Conservation (phyloP, 2,888 invertebrate species). For the Pollenia angustigena region DNA sequence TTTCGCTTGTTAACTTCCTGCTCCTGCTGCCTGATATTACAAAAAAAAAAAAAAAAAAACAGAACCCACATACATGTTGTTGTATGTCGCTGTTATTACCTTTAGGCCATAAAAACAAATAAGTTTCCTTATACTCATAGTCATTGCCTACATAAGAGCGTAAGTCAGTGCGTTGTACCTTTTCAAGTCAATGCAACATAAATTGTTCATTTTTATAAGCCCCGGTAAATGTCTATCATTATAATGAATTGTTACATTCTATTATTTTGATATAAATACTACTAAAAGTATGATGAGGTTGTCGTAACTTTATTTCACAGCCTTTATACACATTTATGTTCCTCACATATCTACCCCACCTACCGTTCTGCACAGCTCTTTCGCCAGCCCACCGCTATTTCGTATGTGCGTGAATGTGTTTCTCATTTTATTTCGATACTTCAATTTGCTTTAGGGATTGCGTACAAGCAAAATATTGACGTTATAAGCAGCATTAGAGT, state of each 20-base stretch:
- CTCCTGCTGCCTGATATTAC: slow-evolving; percentile 21
- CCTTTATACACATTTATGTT: slow-evolving; percentile 3
- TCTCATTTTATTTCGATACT: slow-evolving; percentile 54
- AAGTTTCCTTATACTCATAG: slow-evolving; percentile 72
- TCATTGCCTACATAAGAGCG: neutral
- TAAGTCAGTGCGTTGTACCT: slow-evolving; percentile 36
- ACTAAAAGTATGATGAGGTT: slow-evolving; percentile 37
- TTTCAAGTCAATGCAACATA: slow-evolving; percentile 32
- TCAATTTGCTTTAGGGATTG: slow-evolving; percentile 70
- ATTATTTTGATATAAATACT: slow-evolving; percentile 69
- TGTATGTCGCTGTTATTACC: slow-evolving; percentile 73
- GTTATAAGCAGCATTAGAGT: slow-evolving; percentile 55
- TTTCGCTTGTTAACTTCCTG: slow-evolving; percentile 43
- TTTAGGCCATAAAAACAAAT: slow-evolving; percentile 76
- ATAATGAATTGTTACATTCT: slow-evolving; percentile 71
- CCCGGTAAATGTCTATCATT: slow-evolving; percentile 67
- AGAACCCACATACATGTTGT: slow-evolving; percentile 13
- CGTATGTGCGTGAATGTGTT: neutral
- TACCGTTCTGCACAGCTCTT: neutral
- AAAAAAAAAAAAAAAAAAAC: slow-evolving; percentile 6
- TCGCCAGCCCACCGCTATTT: neutral
- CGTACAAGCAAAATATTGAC: slow-evolving; percentile 62
- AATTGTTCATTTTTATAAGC: slow-evolving; percentile 57
- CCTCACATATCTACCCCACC: neutral
- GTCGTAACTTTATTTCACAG: slow-evolving; percentile 61